Conservation (phyloP, 2,888 invertebrate genomes). For the Catocala sponsa region DNA sequence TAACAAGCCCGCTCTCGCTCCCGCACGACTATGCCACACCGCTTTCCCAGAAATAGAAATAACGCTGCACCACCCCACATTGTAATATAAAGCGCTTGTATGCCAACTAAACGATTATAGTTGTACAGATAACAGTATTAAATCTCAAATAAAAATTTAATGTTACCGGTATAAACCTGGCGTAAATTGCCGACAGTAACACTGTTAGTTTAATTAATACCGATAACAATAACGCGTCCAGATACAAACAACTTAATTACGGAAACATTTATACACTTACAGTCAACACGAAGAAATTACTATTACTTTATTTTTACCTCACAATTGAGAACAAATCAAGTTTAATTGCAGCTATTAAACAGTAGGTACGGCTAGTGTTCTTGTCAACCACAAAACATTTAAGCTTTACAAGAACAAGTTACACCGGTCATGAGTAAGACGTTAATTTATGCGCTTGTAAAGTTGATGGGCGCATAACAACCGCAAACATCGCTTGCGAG, state of each 20-base stretch:
- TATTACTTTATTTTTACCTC: background rate
- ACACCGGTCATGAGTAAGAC: constrained; percentile 9
- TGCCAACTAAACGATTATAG: constrained; percentile 3
- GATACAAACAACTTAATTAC: constrained; percentile 4
- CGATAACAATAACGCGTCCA: background rate
- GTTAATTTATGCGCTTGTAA: constrained; percentile 19
- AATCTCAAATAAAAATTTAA: background rate
- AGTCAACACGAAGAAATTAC: background rate
- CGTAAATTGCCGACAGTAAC: background rate
- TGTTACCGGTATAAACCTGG: background rate
- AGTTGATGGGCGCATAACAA: constrained; percentile 20
- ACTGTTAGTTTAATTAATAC: constrained; percentile 10
- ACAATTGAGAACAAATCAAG: background rate
- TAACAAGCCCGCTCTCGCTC: constrained; percentile 6
- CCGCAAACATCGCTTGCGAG: constrained; percentile 1
- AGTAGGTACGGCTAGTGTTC: background rate
- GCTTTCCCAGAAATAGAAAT: constrained; percentile 32
- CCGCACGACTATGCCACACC: background rate
- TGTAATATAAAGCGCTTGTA: constrained; percentile 32
- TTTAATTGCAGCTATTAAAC: constrained; percentile 1
- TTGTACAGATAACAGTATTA: background rate
- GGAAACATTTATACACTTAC: constrained; percentile 3
- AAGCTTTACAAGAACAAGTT: constrained; percentile 9
- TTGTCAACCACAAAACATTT: constrained; percentile 6
- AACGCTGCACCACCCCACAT: constrained; percentile 31